These are phyloP conservation scores for Zaprionus lineosus DNA, from an alignment of 2,888 invertebrate species.

Conservation along the genomic window DNA sequence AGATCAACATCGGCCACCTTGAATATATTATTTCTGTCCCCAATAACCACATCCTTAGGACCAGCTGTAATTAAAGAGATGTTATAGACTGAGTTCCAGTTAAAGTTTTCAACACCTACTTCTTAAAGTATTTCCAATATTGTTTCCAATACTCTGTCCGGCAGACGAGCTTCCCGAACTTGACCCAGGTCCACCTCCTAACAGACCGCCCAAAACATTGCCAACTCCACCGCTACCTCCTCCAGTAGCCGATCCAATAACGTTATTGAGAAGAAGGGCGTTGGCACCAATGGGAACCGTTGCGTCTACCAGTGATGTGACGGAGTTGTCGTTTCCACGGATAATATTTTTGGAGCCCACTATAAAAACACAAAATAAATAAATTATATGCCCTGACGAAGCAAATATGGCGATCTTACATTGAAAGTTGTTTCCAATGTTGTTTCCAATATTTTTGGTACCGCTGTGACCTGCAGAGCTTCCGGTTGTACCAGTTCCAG, in stretches of 20 bases:
- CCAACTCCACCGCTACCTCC: not conserved
- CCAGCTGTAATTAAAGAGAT: too few relatives aligned
- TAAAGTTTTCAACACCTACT: too few relatives aligned
- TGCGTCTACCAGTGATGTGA: not conserved
- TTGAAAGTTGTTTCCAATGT: constrained; percentile 15
- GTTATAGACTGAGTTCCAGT: too few relatives aligned
- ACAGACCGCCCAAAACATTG: not conserved
- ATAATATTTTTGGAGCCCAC: constrained; percentile 21
- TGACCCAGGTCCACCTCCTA: not conserved
- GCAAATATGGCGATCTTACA: constrained; percentile 15
- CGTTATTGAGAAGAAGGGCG: not conserved
- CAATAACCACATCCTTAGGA: too few relatives aligned
- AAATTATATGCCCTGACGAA: not conserved
- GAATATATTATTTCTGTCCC: too few relatives aligned
- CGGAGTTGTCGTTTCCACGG: not conserved
- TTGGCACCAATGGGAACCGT: not conserved
- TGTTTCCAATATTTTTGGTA: constrained; percentile 11
- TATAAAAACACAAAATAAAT: not conserved
- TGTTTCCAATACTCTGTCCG: too few relatives aligned
- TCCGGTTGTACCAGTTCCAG: too few relatives aligned
- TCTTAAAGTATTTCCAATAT: too few relatives aligned
- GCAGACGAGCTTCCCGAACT: too few relatives aligned
- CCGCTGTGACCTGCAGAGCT: too few relatives aligned
- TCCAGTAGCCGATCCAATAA: constrained; percentile 8
- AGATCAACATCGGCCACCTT: too few relatives aligned